phyloP scores from a whole-genome alignment of 2,888 invertebrate species.

The Pyrochroa serraticornis region DNA sequence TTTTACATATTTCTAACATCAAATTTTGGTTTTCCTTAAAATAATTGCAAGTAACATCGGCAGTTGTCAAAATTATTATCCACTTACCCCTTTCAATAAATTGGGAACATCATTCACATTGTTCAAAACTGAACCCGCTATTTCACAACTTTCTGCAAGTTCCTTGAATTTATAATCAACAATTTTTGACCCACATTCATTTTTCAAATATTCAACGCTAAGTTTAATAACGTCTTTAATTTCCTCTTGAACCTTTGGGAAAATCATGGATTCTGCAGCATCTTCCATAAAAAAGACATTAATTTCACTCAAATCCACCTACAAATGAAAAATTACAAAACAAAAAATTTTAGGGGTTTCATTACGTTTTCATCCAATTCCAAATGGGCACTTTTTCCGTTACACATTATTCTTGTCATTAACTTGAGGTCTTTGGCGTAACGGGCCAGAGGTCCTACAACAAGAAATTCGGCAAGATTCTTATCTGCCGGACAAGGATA shows the following conservation, averaged over 20 bases:
- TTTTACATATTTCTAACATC: conserved; percentile 10
- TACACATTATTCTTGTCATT: conserved; percentile 68
- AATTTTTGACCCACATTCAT: conserved; percentile 56
- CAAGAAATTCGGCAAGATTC: conserved; percentile 61
- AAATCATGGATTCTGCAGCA: conserved; percentile 61
- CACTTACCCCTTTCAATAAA: conserved; percentile 50
- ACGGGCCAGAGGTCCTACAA: conserved; percentile 78
- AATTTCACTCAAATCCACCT: conserved; percentile 43
- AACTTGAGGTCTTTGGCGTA: conserved; percentile 76
- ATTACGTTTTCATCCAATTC: conserved; percentile 61
- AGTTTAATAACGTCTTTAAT: conserved; percentile 61
- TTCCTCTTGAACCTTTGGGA: conserved; percentile 61
- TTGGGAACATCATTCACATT: conserved; percentile 64
- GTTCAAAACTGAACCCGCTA: conserved; percentile 52
- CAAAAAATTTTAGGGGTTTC: conserved; percentile 3
- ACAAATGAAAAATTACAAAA: conserved; percentile 14
- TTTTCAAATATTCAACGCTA: conserved; percentile 61
- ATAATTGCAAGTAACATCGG: conserved; percentile 41
- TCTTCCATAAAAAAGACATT: conserved; percentile 66
- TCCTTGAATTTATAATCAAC: conserved; percentile 59
- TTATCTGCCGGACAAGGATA: conserved; percentile 63
- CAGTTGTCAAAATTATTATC: neutral
- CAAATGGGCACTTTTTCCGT: conserved; percentile 56
- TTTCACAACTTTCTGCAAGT: conserved; percentile 55
- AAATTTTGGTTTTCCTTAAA: conserved; percentile 49